Evolutionary conservation across 2,888 invertebrate genomes (phyloP).

Genomic region (Chrysomela aeneicollis): DNA sequence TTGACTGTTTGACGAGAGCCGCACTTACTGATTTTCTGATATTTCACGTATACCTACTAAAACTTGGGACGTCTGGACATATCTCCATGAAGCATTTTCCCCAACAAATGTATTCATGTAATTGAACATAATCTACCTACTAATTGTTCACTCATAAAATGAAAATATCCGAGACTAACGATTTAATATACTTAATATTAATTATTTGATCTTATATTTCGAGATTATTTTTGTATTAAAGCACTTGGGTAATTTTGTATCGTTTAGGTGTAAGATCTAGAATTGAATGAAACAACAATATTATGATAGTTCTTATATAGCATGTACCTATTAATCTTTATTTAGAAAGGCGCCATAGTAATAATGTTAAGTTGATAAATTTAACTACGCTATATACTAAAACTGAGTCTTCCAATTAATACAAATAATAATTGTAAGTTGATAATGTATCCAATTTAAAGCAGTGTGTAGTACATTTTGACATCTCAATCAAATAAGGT

Average conservation of each 20-base stretch:
- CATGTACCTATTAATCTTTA: conserved; percentile 24
- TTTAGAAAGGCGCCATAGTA: conserved; percentile 34
- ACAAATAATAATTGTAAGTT: conserved; percentile 63
- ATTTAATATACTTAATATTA: conserved; percentile 16
- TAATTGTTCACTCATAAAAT: conserved; percentile 17
- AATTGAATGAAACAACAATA: conserved; percentile 23
- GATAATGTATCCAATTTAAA: conserved; percentile 54
- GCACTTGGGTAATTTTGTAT: conserved; percentile 38
- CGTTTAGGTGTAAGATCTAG: conserved; percentile 33
- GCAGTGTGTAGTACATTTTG: conserved; percentile 54
- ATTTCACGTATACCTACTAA: background rate
- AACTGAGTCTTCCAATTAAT: conserved; percentile 64
- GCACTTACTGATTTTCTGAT: background rate
- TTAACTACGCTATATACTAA: conserved; percentile 57
- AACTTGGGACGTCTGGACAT: background rate
- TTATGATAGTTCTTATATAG: conserved; percentile 29
- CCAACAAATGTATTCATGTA: conserved; percentile 2
- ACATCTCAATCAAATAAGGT: background rate
- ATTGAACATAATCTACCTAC: background rate
- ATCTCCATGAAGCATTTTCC: background rate
- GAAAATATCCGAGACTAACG: conserved; percentile 19
- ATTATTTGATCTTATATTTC: conserved; percentile 26
- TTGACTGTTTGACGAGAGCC: too few species aligned
- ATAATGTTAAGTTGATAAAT: conserved; percentile 44
- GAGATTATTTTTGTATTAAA: conserved; percentile 37